These are phyloP conservation scores for Ceratoteleas bidentatus DNA, from an alignment of 1,140 invertebrate species.

Conservation along the genomic window DNA sequence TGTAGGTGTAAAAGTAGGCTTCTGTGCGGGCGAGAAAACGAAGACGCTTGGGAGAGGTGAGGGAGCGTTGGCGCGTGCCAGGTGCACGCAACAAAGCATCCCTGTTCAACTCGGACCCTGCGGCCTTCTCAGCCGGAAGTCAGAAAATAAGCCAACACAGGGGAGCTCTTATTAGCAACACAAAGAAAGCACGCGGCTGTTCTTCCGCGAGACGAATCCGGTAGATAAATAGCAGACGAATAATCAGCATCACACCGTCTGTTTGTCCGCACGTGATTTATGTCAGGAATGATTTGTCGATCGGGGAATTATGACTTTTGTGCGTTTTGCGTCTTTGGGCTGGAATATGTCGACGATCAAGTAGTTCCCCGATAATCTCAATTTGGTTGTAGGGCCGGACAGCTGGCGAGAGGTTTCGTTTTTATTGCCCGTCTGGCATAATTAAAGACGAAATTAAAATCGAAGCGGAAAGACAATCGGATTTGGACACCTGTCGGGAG, in stretches of 20 bases:
- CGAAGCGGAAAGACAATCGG: no score
- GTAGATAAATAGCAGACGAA: slow-evolving; percentile 31
- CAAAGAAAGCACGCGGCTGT: slow-evolving; percentile 67
- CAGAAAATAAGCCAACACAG: slow-evolving; percentile 72
- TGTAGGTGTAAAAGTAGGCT: slow-evolving; percentile 62
- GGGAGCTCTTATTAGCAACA: slow-evolving; percentile 72
- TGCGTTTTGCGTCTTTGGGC: no score
- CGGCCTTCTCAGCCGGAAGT: slow-evolving; percentile 76
- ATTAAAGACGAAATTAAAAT: no score
- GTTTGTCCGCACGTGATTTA: slow-evolving; percentile 20
- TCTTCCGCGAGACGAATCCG: slow-evolving; percentile 13
- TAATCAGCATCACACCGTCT: slow-evolving; percentile 10
- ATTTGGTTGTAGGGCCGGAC: no score
- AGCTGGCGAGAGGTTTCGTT: no score
- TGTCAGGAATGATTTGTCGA: slow-evolving; percentile 22
- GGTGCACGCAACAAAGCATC: slow-evolving; percentile 77
- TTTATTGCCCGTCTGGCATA: no score
- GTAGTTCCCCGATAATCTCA: no score
- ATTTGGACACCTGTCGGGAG: no score
- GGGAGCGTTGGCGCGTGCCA: slow-evolving; percentile 78
- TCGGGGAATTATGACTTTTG: no score
- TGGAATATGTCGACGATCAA: no score
- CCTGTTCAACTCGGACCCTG: slow-evolving; percentile 67
- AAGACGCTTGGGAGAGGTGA: slow-evolving; percentile 41
- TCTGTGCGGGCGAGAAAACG: slow-evolving; percentile 55